Conservation (phyloP, 2,888 invertebrate species). For the Pterostichus niger region DNA sequence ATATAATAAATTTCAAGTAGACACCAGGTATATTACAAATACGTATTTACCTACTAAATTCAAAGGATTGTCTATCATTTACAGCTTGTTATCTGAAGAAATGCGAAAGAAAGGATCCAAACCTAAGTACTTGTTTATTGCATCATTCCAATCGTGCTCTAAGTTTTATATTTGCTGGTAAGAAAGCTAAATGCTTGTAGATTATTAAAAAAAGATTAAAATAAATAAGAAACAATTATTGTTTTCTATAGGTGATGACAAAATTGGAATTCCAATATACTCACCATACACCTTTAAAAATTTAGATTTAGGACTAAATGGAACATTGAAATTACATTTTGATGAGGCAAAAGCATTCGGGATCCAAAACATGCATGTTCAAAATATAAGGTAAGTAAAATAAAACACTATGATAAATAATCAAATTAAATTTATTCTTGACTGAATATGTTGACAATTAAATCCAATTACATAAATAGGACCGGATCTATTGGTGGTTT, state of each 20-base stretch:
- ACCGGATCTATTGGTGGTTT: too few relatives aligned
- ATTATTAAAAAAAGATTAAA: too few relatives aligned
- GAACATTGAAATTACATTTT: background rate
- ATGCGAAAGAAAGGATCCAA: background rate
- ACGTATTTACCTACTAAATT: too few relatives aligned
- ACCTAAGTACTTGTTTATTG: background rate
- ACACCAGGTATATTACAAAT: too few relatives aligned
- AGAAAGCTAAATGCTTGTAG: background rate
- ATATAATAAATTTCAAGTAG: too few relatives aligned
- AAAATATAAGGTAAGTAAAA: background rate
- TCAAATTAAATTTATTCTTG: too few relatives aligned
- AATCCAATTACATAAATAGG: too few relatives aligned
- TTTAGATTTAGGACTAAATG: background rate
- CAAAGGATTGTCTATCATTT: background rate
- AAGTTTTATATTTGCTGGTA: background rate
- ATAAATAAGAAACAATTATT: background rate
- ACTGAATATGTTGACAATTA: too few relatives aligned
- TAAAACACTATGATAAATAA: background rate
- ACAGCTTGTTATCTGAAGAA: background rate
- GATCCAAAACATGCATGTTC: background rate
- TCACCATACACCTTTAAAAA: background rate
- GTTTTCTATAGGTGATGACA: background rate
- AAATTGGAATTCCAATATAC: background rate
- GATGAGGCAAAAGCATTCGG: background rate
- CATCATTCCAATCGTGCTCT: background rate